These are phyloP conservation scores for Rhabditophanes sp. DNA, from an alignment of 2,888 invertebrate species.

Conservation along the genomic window DNA sequence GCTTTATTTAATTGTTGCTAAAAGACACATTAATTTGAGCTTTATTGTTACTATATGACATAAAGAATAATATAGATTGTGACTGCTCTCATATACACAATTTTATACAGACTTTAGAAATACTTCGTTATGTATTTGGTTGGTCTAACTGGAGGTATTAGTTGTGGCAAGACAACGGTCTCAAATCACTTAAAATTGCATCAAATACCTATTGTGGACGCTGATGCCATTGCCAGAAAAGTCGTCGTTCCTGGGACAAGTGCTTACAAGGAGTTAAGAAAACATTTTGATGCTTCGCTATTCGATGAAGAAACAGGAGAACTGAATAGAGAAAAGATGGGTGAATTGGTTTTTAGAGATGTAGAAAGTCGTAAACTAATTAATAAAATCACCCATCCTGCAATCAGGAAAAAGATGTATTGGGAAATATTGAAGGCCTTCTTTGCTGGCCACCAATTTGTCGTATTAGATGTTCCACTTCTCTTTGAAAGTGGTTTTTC, in stretches of 20 bases:
- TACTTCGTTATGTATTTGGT: slow-evolving; percentile 37
- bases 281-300: slow-evolving; percentile 28
- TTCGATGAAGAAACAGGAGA: slow-evolving; percentile 33
- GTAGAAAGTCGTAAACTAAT: slow-evolving; percentile 22
- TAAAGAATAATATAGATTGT: too few species aligned
- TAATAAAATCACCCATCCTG: slow-evolving; percentile 35
- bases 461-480: slow-evolving; percentile 35
- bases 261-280: slow-evolving; percentile 22
- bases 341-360: slow-evolving; percentile 26
- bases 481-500: slow-evolving; percentile 32
- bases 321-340: slow-evolving; percentile 27
- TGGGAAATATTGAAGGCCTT: slow-evolving; percentile 17
- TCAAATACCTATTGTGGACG: slow-evolving; percentile 31
- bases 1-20: too few species aligned
- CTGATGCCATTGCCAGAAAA: slow-evolving; percentile 34
- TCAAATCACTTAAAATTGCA: slow-evolving; percentile 11
- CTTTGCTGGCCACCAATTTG: slow-evolving; percentile 15
- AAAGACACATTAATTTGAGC: too few species aligned
- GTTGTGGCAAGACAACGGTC: slow-evolving; percentile 34
- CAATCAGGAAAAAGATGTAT: slow-evolving; percentile 27
- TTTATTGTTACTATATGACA: too few species aligned
- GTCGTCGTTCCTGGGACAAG: slow-evolving; percentile 34
- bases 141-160: slow-evolving; percentile 37
- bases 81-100: too few species aligned
- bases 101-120: too few species aligned